Percentiles rank a stretch among this genome's conserved stretches.
Evolutionary conservation across 2,888 invertebrate genomes (phyloP).

Genomic region (Mythimna lalbum): DNA sequence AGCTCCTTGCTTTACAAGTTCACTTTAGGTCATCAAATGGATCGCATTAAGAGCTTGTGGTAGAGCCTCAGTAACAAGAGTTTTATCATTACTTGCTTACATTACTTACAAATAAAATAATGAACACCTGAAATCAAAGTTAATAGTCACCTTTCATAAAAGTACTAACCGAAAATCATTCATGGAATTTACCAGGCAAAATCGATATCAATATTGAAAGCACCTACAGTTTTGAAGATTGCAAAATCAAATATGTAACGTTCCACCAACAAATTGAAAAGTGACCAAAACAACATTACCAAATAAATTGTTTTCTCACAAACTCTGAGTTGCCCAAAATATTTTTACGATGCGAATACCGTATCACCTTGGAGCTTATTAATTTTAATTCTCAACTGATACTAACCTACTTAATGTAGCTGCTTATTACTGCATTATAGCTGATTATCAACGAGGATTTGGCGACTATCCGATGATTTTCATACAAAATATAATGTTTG

Average conservation of each 20-base stretch:
- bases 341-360: slow-evolving; percentile 64
- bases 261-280: slow-evolving; percentile 29
- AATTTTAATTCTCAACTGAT: slow-evolving; percentile 60
- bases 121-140: no score
- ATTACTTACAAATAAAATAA: no score
- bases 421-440: no score
- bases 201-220: slow-evolving; percentile 10
- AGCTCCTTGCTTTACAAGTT: no score
- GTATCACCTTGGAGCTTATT: slow-evolving; percentile 62
- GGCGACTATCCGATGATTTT: slow-evolving; percentile 53
- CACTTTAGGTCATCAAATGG: no score
- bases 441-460: slow-evolving; percentile 57
- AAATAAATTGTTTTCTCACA: slow-evolving; percentile 42
- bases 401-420: slow-evolving; percentile 56
- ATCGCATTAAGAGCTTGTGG: no score
- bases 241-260: slow-evolving; percentile 10
- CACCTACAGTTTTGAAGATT: slow-evolving; percentile 10
- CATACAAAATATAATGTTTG: slow-evolving; percentile 65
- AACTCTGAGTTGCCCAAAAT: slow-evolving; percentile 42
- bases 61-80: no score
- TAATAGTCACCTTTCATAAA: no score
- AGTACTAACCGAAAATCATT: not conserved
- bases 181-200: not conserved
- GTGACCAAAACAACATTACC: slow-evolving; percentile 38
- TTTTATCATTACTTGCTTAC: no score